Evolutionary conservation across 1,140 invertebrate species (phyloP).

Genomic region (Hycleus cichorii): DNA sequence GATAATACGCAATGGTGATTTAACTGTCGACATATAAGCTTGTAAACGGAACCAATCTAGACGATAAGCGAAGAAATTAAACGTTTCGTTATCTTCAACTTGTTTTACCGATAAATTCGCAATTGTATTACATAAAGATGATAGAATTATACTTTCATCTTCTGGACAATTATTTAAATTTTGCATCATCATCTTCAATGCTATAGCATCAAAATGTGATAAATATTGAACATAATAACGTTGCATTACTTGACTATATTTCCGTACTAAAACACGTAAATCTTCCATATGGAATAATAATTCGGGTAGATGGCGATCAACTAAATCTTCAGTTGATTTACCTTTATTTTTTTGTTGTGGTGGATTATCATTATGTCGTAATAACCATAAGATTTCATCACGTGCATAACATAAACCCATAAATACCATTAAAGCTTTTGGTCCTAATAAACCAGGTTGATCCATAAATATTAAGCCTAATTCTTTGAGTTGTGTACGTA

Average conservation of each 20-base stretch:
- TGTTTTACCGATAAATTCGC: slow-evolving; percentile 85
- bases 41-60: slow-evolving; percentile 95
- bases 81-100: slow-evolving; percentile 93
- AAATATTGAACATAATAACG: slow-evolving; percentile 97
- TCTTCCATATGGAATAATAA: slow-evolving; percentile 98
- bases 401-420: slow-evolving; percentile 91
- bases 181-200: slow-evolving; percentile 86
- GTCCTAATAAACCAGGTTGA: slow-evolving; percentile 94
- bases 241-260: slow-evolving; percentile 96
- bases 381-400: slow-evolving; percentile 95
- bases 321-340: slow-evolving; percentile 80
- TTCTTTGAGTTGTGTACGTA: slow-evolving; percentile 92
- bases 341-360: slow-evolving; percentile 78
- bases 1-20: slow-evolving; percentile 73
- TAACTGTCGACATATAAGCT: slow-evolving; percentile 83
- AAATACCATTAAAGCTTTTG: slow-evolving; percentile 94
- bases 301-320: slow-evolving; percentile 93
- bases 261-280: slow-evolving; percentile 81
- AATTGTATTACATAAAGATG: slow-evolving; percentile 86
- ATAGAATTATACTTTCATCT: slow-evolving; percentile 91
- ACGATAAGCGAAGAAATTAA: slow-evolving; percentile 91
- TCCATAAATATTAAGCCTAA: slow-evolving; percentile 92
- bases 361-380: slow-evolving; percentile 93
- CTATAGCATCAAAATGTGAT: slow-evolving; percentile 89
- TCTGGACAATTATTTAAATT: slow-evolving; percentile 79